These are phyloP conservation scores for Mylabris sibirica DNA, from an alignment of 2,888 invertebrate species.

Conservation along the genomic window DNA sequence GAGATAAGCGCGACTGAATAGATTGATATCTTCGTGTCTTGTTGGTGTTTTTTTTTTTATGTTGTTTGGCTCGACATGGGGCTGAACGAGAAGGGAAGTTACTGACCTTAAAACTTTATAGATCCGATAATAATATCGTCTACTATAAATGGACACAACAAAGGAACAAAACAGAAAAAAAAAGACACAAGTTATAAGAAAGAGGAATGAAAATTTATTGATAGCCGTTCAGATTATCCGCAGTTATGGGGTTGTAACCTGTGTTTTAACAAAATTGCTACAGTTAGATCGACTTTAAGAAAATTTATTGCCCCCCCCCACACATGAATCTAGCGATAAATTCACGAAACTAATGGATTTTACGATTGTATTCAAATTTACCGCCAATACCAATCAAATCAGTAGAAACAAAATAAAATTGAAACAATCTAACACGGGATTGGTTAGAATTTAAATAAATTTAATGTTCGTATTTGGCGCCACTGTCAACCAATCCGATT, in stretches of 20 bases:
- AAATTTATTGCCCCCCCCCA: constrained; percentile 29
- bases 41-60: not conserved
- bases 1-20: constrained; percentile 24
- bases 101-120: constrained; percentile 16
- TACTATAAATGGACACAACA: not conserved
- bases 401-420: not conserved
- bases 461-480: no score
- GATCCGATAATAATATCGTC: constrained; percentile 1
- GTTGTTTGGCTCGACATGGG: not conserved
- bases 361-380: not conserved
- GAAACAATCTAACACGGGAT: not conserved
- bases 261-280: constrained; percentile 56
- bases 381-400: not conserved
- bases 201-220: constrained; percentile 57
- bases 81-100: constrained; percentile 6
- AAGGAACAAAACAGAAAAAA: not conserved
- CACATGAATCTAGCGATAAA: constrained; percentile 1
- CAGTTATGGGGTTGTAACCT: constrained; percentile 57
- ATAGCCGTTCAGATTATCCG: constrained; percentile 58
- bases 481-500: not conserved
- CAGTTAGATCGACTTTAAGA: constrained; percentile 47
- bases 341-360: not conserved
- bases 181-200: constrained; percentile 21
- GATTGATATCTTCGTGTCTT: not conserved
- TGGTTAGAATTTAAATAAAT: not conserved